These are phyloP conservation scores for Drosophila birchii DNA, from an alignment of 2,888 invertebrate species.

Conservation along the genomic window DNA sequence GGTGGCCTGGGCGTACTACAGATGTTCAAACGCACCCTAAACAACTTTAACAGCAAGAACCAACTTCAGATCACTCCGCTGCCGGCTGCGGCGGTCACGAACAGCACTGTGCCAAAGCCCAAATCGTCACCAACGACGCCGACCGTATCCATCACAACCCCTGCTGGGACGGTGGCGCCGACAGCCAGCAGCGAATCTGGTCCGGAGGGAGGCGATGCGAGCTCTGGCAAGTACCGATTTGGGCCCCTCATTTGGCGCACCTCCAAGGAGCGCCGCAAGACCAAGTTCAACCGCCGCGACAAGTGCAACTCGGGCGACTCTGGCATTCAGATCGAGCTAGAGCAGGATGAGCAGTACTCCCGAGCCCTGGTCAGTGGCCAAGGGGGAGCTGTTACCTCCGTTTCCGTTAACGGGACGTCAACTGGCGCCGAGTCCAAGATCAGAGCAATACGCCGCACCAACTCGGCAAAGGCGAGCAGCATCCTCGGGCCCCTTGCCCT, in stretches of 20 bases:
- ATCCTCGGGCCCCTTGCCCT: constrained; percentile 62
- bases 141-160: constrained; percentile 47
- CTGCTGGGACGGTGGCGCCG: constrained; percentile 15
- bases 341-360: constrained; percentile 84
- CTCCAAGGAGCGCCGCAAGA: constrained; percentile 89
- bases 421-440: constrained; percentile 51
- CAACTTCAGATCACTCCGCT: constrained; percentile 64
- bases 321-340: constrained; percentile 89
- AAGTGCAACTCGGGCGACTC: constrained; percentile 91
- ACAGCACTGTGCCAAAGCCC: constrained; percentile 19
- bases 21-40: constrained; percentile 90
- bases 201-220: constrained; percentile 42
- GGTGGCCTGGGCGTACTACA: constrained; percentile 86
- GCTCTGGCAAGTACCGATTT: constrained; percentile 86
- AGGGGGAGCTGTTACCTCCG: not conserved
- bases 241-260: constrained; percentile 90
- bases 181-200: constrained; percentile 16
- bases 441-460: constrained; percentile 81
- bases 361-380: constrained; percentile 40
- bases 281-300: constrained; percentile 88
- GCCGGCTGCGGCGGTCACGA: constrained; percentile 34
- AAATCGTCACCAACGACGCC: constrained; percentile 49
- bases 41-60: constrained; percentile 83
- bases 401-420: constrained; percentile 9
- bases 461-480: constrained; percentile 82